Evolutionary conservation across 23 tunicate species (phyloP).

Genomic region (Clavelina lepadiformis): DNA sequence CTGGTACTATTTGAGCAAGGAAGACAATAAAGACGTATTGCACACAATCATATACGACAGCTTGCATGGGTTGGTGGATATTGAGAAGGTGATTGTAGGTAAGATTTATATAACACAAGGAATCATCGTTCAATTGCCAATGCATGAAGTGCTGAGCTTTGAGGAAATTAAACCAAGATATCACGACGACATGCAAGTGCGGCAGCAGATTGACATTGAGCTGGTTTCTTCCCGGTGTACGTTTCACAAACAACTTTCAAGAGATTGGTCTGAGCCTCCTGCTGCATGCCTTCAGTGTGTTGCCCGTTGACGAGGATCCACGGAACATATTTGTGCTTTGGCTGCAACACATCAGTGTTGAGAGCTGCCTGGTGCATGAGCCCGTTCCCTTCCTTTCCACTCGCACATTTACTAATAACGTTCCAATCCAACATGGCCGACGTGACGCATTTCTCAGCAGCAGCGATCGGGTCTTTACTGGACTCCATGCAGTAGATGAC

Average conservation of each 20-base stretch:
- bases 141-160: too few species aligned
- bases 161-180: too few species aligned
- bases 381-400: slow-evolving; percentile 59
- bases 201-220: too few species aligned
- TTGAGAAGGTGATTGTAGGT: too few species aligned
- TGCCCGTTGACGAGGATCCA: slow-evolving; percentile 70
- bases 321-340: slow-evolving; percentile 63
- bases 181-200: too few species aligned
- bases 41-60: too few species aligned
- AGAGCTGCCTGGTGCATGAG: slow-evolving; percentile 69
- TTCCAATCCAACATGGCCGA: slow-evolving; percentile 44
- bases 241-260: slow-evolving; percentile 56
- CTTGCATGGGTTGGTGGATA: too few species aligned
- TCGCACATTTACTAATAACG: slow-evolving; percentile 50
- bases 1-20: too few species aligned
- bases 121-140: too few species aligned
- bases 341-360: slow-evolving; percentile 54
- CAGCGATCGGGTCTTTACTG: slow-evolving; percentile 52
- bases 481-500: slow-evolving; percentile 77
- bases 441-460: slow-evolving; percentile 60
- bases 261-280: slow-evolving; percentile 60
- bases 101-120: too few species aligned
- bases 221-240: slow-evolving; percentile 52
- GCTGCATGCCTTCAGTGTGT: slow-evolving; percentile 68
- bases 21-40: too few species aligned